Base-by-base conservation (phyloP, 2,113 vertebrate species). In the Electrona antarctica region DNA sequence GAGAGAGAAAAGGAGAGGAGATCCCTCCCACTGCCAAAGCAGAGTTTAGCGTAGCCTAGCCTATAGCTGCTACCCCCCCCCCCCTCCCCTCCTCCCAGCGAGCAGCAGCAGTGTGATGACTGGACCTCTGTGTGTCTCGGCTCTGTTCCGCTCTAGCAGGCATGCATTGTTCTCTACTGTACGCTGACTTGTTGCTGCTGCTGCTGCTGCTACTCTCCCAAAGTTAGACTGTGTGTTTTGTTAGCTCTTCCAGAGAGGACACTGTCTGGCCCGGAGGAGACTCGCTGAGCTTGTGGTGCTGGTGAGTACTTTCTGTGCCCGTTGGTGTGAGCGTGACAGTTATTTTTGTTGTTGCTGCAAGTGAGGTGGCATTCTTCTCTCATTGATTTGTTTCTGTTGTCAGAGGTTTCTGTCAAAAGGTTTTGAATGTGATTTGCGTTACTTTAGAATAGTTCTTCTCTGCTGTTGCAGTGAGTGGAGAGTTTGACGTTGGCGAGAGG, bases 101-200 rank as follows among this genome's bases (percentile, higher is more conserved):
- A 41, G 33, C 33, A 88, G 82, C 85, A 64, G 79, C 82, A 86
- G 82, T 82, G 78, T 0, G 69, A 85, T 87, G 87, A 89, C 88
- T 90, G 88, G 81, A 80, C 77, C 73, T 74, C 86, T 85, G 71
- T 86, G 67, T 81, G 85, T 82, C 83, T 85, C 74, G 7, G 62
- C 84, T 80, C 56, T 63, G 67, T 78, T 85, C 78, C 55, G 51
- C 85, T 87, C 80, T 54, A 72, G 86, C 84, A 87, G 77, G 84
- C 82, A 84, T 84, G 85, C 88, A 90, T 92, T 90, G 90, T 92
- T 88, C 88, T 82, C 68, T 78, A 85, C 84, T 84, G 83, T 85
- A 83, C 84, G 66, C 78, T 47, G 33, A 84, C 91, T 81, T 88
- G 87, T 88, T 87, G 84, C 84, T 41, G 33, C 33, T 41, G 33